These are phyloP conservation scores for Lamellibrachia luymesi DNA, from an alignment of 1,140 invertebrate genomes.

Conservation along the genomic window DNA sequence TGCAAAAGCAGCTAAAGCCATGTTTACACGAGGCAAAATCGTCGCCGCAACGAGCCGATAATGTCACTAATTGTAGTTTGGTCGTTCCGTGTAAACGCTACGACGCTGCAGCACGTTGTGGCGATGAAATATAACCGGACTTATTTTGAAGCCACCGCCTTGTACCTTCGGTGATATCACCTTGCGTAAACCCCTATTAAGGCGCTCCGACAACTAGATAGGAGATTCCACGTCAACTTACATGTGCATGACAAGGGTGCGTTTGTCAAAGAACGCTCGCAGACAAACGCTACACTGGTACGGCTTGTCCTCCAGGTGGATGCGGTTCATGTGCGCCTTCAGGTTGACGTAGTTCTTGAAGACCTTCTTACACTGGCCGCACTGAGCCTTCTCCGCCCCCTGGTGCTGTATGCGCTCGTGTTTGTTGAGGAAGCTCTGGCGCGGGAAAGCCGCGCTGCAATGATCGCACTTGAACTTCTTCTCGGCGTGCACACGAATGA, in stretches of 20 bases:
- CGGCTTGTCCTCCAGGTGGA: background rate
- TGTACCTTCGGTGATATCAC: background rate
- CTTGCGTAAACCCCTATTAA: background rate
- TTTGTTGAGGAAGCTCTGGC: background rate
- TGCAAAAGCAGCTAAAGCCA: no score
- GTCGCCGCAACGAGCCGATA: no score
- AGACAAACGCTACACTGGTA: conserved; percentile 4
- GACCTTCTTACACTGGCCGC: background rate
- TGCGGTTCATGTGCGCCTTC: conserved; percentile 9
- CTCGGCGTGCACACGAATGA: background rate
- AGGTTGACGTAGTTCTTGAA: conserved; percentile 13
- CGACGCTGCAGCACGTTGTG: no score
- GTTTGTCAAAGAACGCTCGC: background rate
- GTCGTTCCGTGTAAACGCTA: no score
- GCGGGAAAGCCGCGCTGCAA: conserved; percentile 4
- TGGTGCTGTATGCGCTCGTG: conserved; percentile 2
- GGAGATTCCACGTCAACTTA: background rate
- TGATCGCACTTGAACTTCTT: conserved; percentile 10
- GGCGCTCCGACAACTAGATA: background rate
- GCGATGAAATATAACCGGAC: background rate
- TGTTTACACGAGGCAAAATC: no score
- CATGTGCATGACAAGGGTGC: background rate
- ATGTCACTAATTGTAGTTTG: no score
- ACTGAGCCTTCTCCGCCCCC: background rate
- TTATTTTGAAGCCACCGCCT: no score